Conservation (phyloP, 2,888 invertebrate genomes). For the Volucella inanis region DNA sequence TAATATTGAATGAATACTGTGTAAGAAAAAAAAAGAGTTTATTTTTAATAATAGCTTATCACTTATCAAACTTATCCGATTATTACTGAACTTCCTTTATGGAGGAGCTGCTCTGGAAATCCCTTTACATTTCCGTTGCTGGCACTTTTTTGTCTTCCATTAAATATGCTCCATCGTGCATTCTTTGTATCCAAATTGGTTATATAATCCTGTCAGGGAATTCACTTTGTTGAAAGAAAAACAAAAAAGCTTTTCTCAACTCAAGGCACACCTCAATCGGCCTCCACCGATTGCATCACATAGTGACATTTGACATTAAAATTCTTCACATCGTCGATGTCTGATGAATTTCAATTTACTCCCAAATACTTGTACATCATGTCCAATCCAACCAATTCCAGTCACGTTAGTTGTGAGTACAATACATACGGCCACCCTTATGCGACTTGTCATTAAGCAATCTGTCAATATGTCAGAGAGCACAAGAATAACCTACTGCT, state of each 20-base stretch:
- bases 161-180: too few species aligned
- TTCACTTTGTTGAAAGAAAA: too few species aligned
- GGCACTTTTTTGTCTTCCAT: too few species aligned
- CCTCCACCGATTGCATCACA: constrained; percentile 34
- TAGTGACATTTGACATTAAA: constrained; percentile 42
- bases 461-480: constrained; percentile 24
- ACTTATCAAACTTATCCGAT: too few species aligned
- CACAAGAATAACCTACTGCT: constrained; percentile 3
- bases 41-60: too few species aligned
- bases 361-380: constrained; percentile 4
- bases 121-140: too few species aligned
- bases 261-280: not conserved
- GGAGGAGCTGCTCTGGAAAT: too few species aligned
- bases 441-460: constrained; percentile 10
- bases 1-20: too few species aligned
- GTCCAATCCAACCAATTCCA: constrained; percentile 32
- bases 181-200: too few species aligned
- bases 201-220: too few species aligned
- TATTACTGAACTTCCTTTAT: too few species aligned
- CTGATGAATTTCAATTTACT: constrained; percentile 27
- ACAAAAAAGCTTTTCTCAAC: not conserved
- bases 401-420: constrained; percentile 39
- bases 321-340: constrained; percentile 33
- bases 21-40: too few species aligned
- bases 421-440: constrained; percentile 19